Base-by-base conservation (phyloP, 1,140 invertebrate species). In the Diorhabda sublineata region DNA sequence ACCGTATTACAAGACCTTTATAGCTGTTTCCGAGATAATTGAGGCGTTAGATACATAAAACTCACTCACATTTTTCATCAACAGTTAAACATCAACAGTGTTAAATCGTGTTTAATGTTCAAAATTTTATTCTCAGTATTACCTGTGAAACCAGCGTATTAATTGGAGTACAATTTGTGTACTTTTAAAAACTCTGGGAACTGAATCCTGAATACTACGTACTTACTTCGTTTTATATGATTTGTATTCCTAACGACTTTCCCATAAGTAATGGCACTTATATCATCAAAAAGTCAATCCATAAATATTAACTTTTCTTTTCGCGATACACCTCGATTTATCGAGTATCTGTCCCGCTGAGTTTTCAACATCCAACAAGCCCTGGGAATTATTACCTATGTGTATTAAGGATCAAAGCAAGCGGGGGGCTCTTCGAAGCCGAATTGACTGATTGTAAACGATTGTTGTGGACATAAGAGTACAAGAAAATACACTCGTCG, bases 341-440 rank as follows among this genome's bases (percentile, higher is more conserved):
- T 62, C 43, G 61, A 62, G 61, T 62, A 62, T 45, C 44, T n/a
- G 11, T 62, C 61, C 64, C 42, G 64, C 64, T 65, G 64, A 42
- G 64, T 56, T 65, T 52, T 52, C 47, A 41, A 65, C 45, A 65
- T 42, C n/a, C 58, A 8, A 52, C 45, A 52, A n/a, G 47, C 56
- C 64, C 64, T 65, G 64, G 64, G 64, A 65, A 65, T 65, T 58
- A 65, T 65, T 65, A 65, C 64, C 52, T 65, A 58, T 65, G 64
- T 65, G 52, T 42, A 42, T 58, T 47, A 41, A 4, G 26, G 64
- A 58, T 65, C 64, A 52, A 65, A 65, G 64, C 52, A 65, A 65
- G 64, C 64, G 64, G 64, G 61, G 64, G 64, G 64, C 43, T 62
- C 43, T 45, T n/a, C 42, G 52, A 56, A 42, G 56, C 52, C n/a